These are phyloP conservation scores for Ceryle rudis DNA, from an alignment of 2,797 vertebrate species.

Conservation along the genomic window DNA sequence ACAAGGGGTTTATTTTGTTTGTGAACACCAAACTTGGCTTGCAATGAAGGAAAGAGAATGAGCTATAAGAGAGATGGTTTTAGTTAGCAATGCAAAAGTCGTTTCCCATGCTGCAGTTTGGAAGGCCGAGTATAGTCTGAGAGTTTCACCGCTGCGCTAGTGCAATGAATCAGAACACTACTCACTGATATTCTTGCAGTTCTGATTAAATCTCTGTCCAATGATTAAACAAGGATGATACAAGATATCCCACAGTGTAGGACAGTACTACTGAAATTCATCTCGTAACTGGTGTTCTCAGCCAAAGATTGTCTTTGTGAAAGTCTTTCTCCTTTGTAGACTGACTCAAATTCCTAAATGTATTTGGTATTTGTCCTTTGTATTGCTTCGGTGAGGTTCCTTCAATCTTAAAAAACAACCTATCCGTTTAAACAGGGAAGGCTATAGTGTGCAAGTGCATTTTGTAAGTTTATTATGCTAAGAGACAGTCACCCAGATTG, in stretches of 20 bases:
- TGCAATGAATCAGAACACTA: conserved; percentile 17
- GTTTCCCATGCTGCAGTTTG: not conserved
- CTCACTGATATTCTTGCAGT: not conserved
- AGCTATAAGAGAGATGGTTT: not conserved
- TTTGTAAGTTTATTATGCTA: conserved; percentile 47
- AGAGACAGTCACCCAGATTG: conserved; percentile 48
- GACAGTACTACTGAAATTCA: not conserved
- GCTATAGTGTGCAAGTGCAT: conserved; percentile 14
- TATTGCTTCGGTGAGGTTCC: not conserved
- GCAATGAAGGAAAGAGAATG: not conserved
- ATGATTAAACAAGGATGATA: conserved; percentile 17
- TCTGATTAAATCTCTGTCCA: conserved; percentile 28
- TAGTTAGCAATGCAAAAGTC: not conserved
- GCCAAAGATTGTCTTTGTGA: not conserved
- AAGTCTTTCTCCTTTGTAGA: not conserved
- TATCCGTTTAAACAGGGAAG: not conserved
- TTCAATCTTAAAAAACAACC: not conserved
- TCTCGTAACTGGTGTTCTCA: not conserved
- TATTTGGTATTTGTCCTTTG: conserved; percentile 6
- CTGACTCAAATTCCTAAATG: not conserved
- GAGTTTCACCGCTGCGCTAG: not conserved
- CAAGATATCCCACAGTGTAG: not conserved
- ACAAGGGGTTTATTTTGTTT: not conserved
- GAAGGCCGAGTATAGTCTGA: not conserved
- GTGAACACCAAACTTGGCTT: not conserved